phyloP scores from a whole-genome alignment of 1,140 invertebrate species.

The Brachionus rubens region DNA sequence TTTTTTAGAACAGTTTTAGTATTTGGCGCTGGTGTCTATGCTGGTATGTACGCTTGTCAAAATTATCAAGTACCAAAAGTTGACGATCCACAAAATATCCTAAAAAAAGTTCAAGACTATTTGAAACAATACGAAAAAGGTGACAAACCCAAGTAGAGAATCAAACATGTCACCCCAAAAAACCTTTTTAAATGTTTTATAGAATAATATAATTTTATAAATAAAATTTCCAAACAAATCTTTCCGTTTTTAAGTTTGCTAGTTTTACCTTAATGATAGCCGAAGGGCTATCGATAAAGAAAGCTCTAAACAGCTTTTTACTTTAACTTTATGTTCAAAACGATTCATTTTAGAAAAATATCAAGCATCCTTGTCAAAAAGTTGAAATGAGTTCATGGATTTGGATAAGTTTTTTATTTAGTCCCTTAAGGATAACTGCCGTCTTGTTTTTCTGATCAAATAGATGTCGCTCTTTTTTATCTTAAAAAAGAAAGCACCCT shows the following conservation, averaged over 20 bases:
- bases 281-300: background rate
- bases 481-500: too few relatives aligned
- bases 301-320: slow-evolving; percentile 24
- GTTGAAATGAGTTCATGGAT: too few relatives aligned
- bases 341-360: background rate
- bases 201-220: background rate
- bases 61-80: slow-evolving; percentile 42
- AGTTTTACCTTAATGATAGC: background rate
- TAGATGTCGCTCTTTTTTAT: too few relatives aligned
- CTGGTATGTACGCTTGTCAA: slow-evolving; percentile 27
- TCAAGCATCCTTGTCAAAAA: background rate
- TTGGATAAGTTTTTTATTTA: too few relatives aligned
- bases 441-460: too few relatives aligned
- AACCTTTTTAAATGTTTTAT: background rate
- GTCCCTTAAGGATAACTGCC: too few relatives aligned
- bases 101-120: slow-evolving; percentile 22
- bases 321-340: background rate
- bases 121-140: slow-evolving; percentile 21
- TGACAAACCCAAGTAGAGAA: slow-evolving; percentile 3
- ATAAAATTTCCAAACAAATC: background rate
- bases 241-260: background rate
- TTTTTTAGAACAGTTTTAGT: too few relatives aligned
- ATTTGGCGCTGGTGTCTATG: slow-evolving; percentile 1
- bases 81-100: slow-evolving; percentile 26
- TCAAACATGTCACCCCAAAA: background rate